Percentiles rank a stretch among this genome's conserved stretches.
Conservation (phyloP, 1,140 invertebrate species). For the Archegozetes longisetosus region DNA sequence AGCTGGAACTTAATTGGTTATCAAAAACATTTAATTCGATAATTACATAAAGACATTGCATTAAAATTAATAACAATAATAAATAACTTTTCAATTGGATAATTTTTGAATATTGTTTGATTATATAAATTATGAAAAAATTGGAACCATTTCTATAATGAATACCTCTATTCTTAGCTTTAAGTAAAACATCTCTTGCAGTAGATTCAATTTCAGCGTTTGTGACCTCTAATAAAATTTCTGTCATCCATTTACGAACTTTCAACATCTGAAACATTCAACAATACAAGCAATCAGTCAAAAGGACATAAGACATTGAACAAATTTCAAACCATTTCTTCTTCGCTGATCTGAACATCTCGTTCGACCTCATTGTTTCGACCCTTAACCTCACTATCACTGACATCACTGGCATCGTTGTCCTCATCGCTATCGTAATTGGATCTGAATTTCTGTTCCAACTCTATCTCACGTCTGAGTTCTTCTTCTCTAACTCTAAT, state of each 20-base stretch:
- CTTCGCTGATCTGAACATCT: constrained; percentile 31
- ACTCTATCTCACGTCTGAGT: constrained; percentile 1
- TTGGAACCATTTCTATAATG: neutral
- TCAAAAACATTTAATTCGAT: neutral
- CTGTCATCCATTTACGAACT: constrained; percentile 67
- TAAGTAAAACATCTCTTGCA: constrained; percentile 53
- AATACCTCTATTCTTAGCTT: constrained; percentile 29
- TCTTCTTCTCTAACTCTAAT: constrained; percentile 25
- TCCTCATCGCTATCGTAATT: constrained; percentile 28
- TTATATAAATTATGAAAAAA: neutral
- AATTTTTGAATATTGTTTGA: neutral
- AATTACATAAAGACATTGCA: neutral
- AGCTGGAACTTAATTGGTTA: neutral
- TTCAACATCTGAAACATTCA: constrained; percentile 55
- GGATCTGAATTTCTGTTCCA: constrained; percentile 1
- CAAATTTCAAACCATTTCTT: constrained; percentile 5
- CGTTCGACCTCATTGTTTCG: constrained; percentile 43
- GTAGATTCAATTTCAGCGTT: constrained; percentile 65
- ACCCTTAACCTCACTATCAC: neutral
- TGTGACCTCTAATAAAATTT: constrained; percentile 82
- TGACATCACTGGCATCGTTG: constrained; percentile 17
- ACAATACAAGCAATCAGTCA: constrained; percentile 6
- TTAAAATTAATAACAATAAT: neutral
- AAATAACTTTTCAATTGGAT: neutral
- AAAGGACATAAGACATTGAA: neutral